These are phyloP conservation scores for Ceratosolen solmsi DNA, from an alignment of 1,140 invertebrate species.

Conservation along the genomic window DNA sequence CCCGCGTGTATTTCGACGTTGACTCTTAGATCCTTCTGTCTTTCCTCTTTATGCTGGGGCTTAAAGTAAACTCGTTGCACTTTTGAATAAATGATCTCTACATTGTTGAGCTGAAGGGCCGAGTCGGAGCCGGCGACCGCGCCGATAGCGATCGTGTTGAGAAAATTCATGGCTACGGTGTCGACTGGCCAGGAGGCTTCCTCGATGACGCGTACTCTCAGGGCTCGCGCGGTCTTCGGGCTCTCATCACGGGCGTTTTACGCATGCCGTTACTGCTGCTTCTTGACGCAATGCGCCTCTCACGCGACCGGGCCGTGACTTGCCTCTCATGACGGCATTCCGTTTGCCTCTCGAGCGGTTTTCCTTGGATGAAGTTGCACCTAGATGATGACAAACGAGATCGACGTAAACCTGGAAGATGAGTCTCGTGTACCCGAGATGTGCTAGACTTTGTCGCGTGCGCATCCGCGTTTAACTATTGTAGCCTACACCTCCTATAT, in stretches of 20 bases:
- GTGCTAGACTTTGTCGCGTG: no score
- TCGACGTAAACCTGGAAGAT: no score
- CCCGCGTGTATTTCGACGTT: slow-evolving; percentile 71
- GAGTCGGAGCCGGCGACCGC: slow-evolving; percentile 59
- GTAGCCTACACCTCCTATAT: no score
- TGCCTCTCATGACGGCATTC: neutral
- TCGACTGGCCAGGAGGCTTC: neutral
- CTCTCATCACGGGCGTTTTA: neutral
- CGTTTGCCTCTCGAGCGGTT: neutral
- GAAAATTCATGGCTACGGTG: slow-evolving; percentile 62
- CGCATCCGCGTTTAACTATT: no score
- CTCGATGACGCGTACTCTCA: neutral
- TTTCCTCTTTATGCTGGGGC: slow-evolving; percentile 69
- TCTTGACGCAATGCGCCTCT: no score
- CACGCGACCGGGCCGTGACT: no score
- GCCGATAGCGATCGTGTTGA: slow-evolving; percentile 61
- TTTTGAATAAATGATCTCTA: slow-evolving; percentile 70
- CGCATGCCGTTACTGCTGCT: no score
- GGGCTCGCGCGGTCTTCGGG: neutral
- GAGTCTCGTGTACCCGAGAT: no score
- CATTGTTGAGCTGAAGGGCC: slow-evolving; percentile 68
- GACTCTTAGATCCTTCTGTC: slow-evolving; percentile 69
- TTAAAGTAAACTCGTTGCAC: slow-evolving; percentile 72
- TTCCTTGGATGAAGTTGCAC: no score
- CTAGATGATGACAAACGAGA: no score